phyloP scores from a whole-genome alignment of 1,140 invertebrate species.

The Tetragnatha versicolor region DNA sequence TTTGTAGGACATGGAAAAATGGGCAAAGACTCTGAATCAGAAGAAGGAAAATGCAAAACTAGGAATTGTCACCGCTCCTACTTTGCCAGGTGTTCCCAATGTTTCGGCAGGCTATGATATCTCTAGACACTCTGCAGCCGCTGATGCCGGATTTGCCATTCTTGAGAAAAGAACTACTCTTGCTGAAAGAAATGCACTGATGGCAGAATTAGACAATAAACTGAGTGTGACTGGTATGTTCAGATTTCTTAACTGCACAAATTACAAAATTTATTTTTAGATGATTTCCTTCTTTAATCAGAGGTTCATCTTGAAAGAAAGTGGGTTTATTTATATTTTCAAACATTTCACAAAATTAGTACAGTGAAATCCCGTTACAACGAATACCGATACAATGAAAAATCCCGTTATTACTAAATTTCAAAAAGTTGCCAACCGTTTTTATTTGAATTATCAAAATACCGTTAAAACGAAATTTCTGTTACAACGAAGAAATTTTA shows the following conservation, averaged over 20 bases:
- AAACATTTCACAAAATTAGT: too few species aligned
- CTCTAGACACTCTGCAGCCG: constrained; percentile 69
- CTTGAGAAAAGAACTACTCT: constrained; percentile 72
- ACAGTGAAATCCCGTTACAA: too few species aligned
- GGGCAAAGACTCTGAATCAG: constrained; percentile 97
- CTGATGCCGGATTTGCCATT: constrained; percentile 90
- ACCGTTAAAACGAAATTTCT: too few species aligned
- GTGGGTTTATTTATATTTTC: too few species aligned
- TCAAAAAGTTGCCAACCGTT: too few species aligned
- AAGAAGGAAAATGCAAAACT: constrained; percentile 87
- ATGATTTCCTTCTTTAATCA: too few species aligned
- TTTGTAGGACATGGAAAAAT: constrained; percentile 82
- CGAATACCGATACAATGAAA: too few species aligned
- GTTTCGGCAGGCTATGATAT: constrained; percentile 62
- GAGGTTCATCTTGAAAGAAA: too few species aligned
- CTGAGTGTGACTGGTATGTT: constrained; percentile 18
- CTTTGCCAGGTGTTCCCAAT: constrained; percentile 2
- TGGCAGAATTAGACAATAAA: constrained; percentile 43
- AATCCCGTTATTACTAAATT: too few species aligned
- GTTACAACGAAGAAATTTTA: too few species aligned
- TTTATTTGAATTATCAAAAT: too few species aligned
- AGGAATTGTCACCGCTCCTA: constrained; percentile 66
- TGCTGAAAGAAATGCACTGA: constrained; percentile 42
- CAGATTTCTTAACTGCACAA: neutral
- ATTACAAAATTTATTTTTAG: too few species aligned